phyloP scores from a whole-genome alignment of 1,140 invertebrate species.

The Centruroides sculpturatus region DNA sequence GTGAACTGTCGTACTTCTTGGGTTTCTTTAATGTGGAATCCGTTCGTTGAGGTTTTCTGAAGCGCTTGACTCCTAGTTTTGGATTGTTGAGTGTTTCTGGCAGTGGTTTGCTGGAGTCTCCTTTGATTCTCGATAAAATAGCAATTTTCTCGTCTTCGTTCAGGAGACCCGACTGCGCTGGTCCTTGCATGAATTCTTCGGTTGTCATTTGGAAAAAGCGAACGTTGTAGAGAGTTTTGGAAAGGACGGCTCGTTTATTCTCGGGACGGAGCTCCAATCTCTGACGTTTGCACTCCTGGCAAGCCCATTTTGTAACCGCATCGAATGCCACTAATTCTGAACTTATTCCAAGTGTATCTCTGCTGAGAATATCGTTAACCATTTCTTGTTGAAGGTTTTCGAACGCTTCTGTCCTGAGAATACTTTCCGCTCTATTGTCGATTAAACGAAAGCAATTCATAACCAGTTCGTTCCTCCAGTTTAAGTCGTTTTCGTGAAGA shows the following conservation, averaged over 20 bases:
- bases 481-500: constrained; percentile 4
- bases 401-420: constrained; percentile 44
- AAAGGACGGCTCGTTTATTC: constrained; percentile 44
- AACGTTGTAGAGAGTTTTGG: constrained; percentile 45
- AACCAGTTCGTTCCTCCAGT: constrained; percentile 32
- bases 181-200: constrained; percentile 40
- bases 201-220: constrained; percentile 46
- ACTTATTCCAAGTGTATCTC: constrained; percentile 30
- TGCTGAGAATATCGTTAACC: constrained; percentile 40
- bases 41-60: too few species aligned
- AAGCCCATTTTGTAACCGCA: constrained; percentile 41
- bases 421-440: constrained; percentile 41
- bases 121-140: constrained; percentile 19
- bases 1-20: too few species aligned
- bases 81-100: constrained; percentile 5
- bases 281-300: constrained; percentile 44
- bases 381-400: constrained; percentile 46
- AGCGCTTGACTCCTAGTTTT: not conserved
- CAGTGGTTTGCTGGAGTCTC: not conserved
- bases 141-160: constrained; percentile 25
- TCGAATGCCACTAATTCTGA: constrained; percentile 19
- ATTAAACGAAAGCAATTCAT: constrained; percentile 43
- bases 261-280: constrained; percentile 42
- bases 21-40: too few species aligned
- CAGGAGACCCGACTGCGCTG: constrained; percentile 28